Conservation (phyloP, 2,113 vertebrate species). For the Peucedramus taeniatus region DNA sequence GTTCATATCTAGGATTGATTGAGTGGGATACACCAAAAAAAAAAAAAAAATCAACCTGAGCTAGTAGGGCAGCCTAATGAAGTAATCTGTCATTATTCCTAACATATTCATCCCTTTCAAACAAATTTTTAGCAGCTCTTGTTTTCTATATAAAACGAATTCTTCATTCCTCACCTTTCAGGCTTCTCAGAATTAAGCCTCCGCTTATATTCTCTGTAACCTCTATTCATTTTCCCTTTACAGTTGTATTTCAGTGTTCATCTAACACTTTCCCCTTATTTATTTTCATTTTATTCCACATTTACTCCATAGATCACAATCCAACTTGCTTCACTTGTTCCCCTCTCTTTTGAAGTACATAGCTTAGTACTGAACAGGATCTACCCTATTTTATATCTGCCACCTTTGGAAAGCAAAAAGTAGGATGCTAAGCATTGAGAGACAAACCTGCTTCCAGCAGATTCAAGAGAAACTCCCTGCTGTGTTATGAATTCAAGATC, state of each 20-base stretch:
- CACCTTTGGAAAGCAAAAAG: neutral
- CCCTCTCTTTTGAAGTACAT: neutral
- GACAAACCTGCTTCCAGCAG: neutral
- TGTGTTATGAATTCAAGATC: neutral
- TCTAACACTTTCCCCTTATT: neutral
- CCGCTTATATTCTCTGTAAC: neutral
- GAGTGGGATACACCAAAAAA: neutral
- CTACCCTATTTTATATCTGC: neutral
- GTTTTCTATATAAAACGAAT: neutral
- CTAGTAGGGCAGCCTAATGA: neutral
- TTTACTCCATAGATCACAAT: neutral
- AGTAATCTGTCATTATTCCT: neutral
- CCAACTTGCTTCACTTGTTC: neutral
- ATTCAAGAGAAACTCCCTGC: neutral
- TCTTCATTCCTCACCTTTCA: neutral
- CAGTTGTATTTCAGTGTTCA: neutral
- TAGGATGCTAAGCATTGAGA: neutral
- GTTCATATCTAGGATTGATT: neutral
- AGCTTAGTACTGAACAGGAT: neutral
- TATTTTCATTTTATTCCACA: neutral
- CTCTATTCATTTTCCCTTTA: neutral
- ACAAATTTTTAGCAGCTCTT: neutral
- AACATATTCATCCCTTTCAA: neutral
- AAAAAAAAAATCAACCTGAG: neutral
- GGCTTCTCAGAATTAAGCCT: neutral